Percentiles rank a stretch among this genome's conserved stretches.
Evolutionary conservation across 2,888 invertebrate genomes (phyloP).

Genomic region (Luperina testacea): DNA sequence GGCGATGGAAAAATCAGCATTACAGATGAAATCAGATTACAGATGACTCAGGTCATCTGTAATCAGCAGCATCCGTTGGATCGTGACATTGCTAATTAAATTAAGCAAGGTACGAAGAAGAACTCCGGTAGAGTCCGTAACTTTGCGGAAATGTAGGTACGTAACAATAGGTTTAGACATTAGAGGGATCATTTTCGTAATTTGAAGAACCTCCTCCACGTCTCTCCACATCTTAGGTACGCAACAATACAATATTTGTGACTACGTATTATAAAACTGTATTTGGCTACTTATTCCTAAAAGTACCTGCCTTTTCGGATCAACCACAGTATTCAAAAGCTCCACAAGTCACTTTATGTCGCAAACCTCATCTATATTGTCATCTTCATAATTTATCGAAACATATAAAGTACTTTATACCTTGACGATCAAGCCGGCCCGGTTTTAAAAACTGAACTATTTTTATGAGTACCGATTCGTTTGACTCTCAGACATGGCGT

Average conservation of each 20-base stretch:
- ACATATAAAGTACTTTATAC: constrained; percentile 13
- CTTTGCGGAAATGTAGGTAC: background rate
- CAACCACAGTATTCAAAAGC: background rate
- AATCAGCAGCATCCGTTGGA: too few relatives aligned
- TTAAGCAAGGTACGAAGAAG: background rate
- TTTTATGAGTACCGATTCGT: constrained; percentile 47
- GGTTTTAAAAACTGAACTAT: constrained; percentile 27
- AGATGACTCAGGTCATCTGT: too few relatives aligned
- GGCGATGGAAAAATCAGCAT: too few relatives aligned
- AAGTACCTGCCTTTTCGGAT: too few relatives aligned
- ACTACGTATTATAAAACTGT: background rate
- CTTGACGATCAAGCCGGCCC: constrained; percentile 5
- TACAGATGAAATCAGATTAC: too few relatives aligned
- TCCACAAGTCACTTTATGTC: background rate
- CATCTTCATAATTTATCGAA: constrained; percentile 2
- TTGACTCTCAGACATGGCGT: constrained; percentile 16
- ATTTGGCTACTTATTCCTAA: background rate
- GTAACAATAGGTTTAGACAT: background rate
- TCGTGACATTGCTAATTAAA: too few relatives aligned
- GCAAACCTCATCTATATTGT: background rate
- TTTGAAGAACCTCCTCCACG: too few relatives aligned
- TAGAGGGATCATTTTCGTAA: too few relatives aligned
- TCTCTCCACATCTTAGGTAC: too few relatives aligned
- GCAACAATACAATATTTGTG: too few relatives aligned
- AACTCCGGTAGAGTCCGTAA: background rate